Evolutionary conservation across 2,888 invertebrate species (phyloP), one percentile per base, ranked within the genome.

Genomic region (Ophion slaviceki): DNA sequence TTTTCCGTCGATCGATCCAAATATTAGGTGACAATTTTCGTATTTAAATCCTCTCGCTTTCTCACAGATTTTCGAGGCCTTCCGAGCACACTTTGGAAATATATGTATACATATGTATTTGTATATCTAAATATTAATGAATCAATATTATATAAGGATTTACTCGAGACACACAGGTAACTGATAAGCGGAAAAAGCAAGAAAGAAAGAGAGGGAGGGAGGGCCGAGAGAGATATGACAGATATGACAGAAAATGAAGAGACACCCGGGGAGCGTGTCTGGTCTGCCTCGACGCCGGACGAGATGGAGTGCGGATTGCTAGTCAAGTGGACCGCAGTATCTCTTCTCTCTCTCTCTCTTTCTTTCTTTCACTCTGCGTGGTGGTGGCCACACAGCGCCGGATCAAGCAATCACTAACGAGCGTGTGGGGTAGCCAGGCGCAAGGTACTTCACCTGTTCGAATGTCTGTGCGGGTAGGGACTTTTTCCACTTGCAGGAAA

Each of bases 241-340:
- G 70, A 72, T 64, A 61, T 84, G 75, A 84, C 76, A 61, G 81
- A 81, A 78, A 74, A 66, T 32, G 20, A 72, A 72, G 80, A 80
- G 80, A 80, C 66, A 77, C 74, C 36, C 28, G 64, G 74, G 75
- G 75, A 82, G 75, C 79, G 79, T 76, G 82, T 66, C 85, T 74
- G 66, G 85, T 45, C 67, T 80, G 77, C 83, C 80, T 67, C 84
- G 82, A 83, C 84, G 84, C 89, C 88, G 71, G 88, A 89, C 87
- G 90, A 92, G 91, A 92, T 90, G 89, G 81, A 84, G 85, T 82
- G 90, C 89, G 90, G 90, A 91, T 91, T 90, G 90, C 90, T 88
- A 89, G 90, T 90, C 90, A 89, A 88, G 90, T 92, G 92, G 92
- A 91, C 92, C 92, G 91, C 89, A 24, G 28, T 74, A 57, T 80